Evolutionary conservation across 2,888 invertebrate genomes (phyloP).

Genomic region (Drosophila demipolita): DNA sequence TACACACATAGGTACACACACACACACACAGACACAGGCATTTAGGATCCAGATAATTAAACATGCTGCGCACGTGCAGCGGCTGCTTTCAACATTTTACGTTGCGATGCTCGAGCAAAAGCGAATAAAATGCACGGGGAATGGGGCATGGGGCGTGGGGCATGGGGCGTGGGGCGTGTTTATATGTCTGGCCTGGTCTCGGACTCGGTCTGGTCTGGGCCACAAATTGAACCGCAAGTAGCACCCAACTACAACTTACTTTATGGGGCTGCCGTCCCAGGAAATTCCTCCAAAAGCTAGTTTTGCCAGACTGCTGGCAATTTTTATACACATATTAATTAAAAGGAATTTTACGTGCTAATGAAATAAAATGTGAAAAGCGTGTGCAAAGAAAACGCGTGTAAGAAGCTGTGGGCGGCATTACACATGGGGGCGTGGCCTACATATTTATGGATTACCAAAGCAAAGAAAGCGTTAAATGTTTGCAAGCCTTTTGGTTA

Average conservation of each 20-base stretch:
- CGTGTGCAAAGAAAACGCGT: slow-evolving; percentile 18
- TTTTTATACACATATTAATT: slow-evolving; percentile 73
- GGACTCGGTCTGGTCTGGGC: slow-evolving; percentile 39
- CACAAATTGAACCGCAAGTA: slow-evolving; percentile 69
- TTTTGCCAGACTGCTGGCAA: slow-evolving; percentile 42
- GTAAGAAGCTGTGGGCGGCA: not conserved
- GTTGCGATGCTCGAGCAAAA: slow-evolving; percentile 60
- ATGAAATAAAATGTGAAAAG: slow-evolving; percentile 69
- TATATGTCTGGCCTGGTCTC: slow-evolving; percentile 31
- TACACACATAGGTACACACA: slow-evolving; percentile 13
- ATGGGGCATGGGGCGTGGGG: no score
- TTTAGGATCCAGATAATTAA: slow-evolving; percentile 63
- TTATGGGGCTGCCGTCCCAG: slow-evolving; percentile 45
- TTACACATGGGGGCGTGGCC: not conserved
- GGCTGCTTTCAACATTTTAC: slow-evolving; percentile 76
- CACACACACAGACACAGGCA: slow-evolving; percentile 20
- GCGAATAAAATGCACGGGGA: slow-evolving; percentile 64
- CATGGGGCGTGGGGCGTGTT: slow-evolving; percentile 27
- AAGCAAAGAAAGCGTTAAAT: slow-evolving; percentile 26
- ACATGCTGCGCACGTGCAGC: slow-evolving; percentile 78
- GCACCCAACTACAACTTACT: slow-evolving; percentile 40
- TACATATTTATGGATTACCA: slow-evolving; percentile 19
- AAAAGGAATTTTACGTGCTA: slow-evolving; percentile 76
- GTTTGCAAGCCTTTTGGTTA: slow-evolving; percentile 9
- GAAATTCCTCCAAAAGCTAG: slow-evolving; percentile 17